Base-by-base conservation (phyloP, 2,113 vertebrate species). In the Rhabdornis inornatus region DNA sequence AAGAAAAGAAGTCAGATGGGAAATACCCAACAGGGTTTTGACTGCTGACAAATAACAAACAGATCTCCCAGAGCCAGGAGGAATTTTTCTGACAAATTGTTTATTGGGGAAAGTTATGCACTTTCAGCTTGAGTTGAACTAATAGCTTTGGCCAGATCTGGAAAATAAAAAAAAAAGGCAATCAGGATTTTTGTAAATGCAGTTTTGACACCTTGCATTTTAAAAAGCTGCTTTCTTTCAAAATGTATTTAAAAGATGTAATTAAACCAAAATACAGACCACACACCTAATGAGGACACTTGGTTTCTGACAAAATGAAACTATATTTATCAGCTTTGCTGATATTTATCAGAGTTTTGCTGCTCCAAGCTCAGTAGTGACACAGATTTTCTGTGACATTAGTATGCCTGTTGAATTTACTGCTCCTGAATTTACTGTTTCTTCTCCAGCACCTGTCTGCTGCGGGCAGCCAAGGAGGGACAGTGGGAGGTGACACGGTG, bases 1-100 rank as follows among this genome's bases (percentile, higher is more conserved):
- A 95, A 95, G 93, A 66, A 69, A 87, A 89, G 90, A 77, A 96
- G 86, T 93, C 94, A 95, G 74, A 68, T 91, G 95, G 91, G 96
- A 96, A 94, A 96, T 77, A 81, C 83, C 83, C 95, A 89, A 75
- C 83, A 84, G 92, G 91, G 94, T 59, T 96, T 94, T 84, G 81
- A 74, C 86, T 84, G 91, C 80, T 92, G 89, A 92, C 87, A 94
- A 97, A 95, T 91, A 94, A 87, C 40, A 83, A 91, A 37, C 77
- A 68, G 61, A 83, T 69, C 81, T 95, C 87, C 89, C 49, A 57
- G 74, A 92, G 87, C 89, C 64, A 27, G 60, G 40, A 92, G 92
- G 57, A 97, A 72, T 91, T 92, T 94, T 96, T 94, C 77, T 87
- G 77, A 87, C 69, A 75, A 81, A 82, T 79, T 89, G 45, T 84